Conservation (phyloP, 2,797 vertebrate genomes). For the Adrianichthys oophorus region DNA sequence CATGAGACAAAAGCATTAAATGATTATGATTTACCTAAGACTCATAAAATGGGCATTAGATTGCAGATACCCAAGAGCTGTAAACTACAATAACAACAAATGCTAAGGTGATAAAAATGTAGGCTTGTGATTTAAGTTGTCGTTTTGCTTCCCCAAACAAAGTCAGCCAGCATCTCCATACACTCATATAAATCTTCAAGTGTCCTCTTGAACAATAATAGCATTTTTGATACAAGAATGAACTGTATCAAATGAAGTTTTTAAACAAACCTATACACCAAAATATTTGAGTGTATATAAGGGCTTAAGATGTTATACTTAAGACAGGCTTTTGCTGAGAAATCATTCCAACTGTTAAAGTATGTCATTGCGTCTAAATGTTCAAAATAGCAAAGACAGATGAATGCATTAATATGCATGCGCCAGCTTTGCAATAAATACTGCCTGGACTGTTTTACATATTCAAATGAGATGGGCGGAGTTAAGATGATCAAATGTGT, state of each 20-base stretch:
- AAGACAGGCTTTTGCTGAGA: no score
- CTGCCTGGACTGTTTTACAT: constrained; percentile 17
- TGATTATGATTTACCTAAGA: constrained; percentile 34
- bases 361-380: no score
- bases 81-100: background rate
- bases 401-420: background rate
- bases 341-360: no score
- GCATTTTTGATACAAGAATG: background rate
- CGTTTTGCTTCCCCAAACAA: no score
- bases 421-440: background rate
- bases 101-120: background rate
- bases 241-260: no score
- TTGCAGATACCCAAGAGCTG: constrained; percentile 5
- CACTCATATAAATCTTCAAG: background rate
- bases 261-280: no score
- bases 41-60: constrained; percentile 34
- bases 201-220: background rate
- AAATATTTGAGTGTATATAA: no score
- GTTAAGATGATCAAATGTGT: constrained; percentile 26
- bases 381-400: background rate
- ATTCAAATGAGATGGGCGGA: constrained; percentile 12
- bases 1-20: constrained; percentile 37
- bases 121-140: no score
- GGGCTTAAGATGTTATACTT: no score
- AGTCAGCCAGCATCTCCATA: no score